Base-by-base conservation (phyloP, 2,888 invertebrate genomes). In the Lydus trimaculatus region DNA sequence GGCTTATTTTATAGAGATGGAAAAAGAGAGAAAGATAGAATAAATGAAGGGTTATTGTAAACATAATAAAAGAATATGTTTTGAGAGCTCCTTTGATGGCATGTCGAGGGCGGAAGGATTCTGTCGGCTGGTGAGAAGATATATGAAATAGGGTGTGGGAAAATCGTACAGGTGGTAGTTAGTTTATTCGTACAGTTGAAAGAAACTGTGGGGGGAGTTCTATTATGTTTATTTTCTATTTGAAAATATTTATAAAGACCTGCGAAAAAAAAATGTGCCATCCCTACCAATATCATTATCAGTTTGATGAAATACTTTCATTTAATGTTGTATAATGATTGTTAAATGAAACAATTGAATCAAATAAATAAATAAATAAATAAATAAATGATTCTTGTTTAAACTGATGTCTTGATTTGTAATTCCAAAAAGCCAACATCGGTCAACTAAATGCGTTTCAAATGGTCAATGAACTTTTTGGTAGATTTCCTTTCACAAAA, bases 101-200 rank as follows among this genome's bases (percentile, higher is more conserved):
- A 61, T 58, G n/a, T 64, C 23, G 59, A 70, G 81, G 82, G 80
- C 79, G 81, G 81, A 82, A 82, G 82, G 83, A 82, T 82, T 83
- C 76, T 79, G 82, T 82, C 83, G 82, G 82, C 82, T 82, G 83
- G 76, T 72, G 52, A 23, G 52, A 52, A 43, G 17, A 39, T 15
- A 4, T 5, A 39, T n/a, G n/a, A 67, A 67, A 75, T 17, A 77
- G 82, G 82, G 82, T 83, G 83, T 83, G 83, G 83, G 83, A 83
- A 83, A 80, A 79, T 81, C 75, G 72, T 81, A 83, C 83, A 83
- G 83, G 83, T 83, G 83, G 78, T 80, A 76, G 70, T 71, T 72
- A 72, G 69, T 76, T 76, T 73, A 71, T 71, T 75, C 11, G 15
- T 36, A 15, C 36, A 36, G 13, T 3, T 36, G 36, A 36, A 36